These are phyloP conservation scores for Hyles vespertilio DNA, from an alignment of 1,140 invertebrate species.

Conservation along the genomic window DNA sequence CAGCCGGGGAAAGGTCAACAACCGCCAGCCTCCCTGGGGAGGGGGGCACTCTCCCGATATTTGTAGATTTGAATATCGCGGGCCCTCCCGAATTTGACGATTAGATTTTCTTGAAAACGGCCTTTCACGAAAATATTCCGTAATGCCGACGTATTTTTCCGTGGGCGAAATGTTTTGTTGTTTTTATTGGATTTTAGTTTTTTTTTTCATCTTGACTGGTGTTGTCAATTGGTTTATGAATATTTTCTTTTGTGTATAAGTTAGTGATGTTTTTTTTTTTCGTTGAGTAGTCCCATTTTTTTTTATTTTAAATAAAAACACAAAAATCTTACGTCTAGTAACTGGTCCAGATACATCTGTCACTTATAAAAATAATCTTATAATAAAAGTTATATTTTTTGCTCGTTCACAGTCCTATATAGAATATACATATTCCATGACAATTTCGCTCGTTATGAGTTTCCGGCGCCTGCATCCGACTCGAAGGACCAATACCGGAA, in stretches of 20 bases:
- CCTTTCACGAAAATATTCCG: conserved; percentile 7
- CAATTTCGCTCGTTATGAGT: conserved; percentile 51
- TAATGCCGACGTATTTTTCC: background rate
- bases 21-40: conserved; percentile 40
- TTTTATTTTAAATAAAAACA: background rate
- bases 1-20: conserved; percentile 55
- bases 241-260: no score
- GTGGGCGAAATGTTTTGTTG: background rate
- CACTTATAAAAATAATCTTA: no score
- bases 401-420: no score
- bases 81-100: conserved; percentile 39
- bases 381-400: no score
- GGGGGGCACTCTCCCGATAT: conserved; percentile 37
- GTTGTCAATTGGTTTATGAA: no score
- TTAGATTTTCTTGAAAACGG: conserved; percentile 39
- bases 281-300: no score
- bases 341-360: no score
- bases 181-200: conserved; percentile 1
- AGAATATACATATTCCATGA: background rate
- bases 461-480: conserved; percentile 54
- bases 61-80: conserved; percentile 54
- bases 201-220: background rate
- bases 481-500: conserved; percentile 48
- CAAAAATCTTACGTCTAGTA: no score
- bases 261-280: no score